Percentiles rank a stretch among this genome's conserved stretches.
phyloP scores from a whole-genome alignment of 2,888 invertebrate genomes.

The Choristoneura rosaceana region DNA sequence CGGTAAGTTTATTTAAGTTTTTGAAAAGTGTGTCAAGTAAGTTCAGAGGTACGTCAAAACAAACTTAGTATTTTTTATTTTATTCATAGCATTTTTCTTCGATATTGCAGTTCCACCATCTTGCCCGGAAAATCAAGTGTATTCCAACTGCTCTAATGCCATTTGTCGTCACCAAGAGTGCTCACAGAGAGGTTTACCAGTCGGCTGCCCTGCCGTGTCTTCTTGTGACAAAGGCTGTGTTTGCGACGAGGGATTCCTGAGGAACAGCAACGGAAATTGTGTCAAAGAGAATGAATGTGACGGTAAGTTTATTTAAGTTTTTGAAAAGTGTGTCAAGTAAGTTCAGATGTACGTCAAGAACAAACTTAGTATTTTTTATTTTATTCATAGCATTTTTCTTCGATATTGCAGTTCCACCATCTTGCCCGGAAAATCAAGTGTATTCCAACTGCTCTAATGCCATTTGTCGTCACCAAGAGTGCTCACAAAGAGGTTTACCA shows the following conservation, averaged over 20 bases:
- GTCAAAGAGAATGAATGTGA: not conserved
- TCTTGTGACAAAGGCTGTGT: not conserved
- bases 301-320: not conserved
- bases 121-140: not conserved
- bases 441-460: not conserved
- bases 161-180: not conserved
- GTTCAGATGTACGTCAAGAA: too few relatives aligned
- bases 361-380: too few relatives aligned
- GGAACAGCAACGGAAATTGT: not conserved
- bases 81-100: not conserved
- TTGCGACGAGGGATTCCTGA: not conserved
- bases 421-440: not conserved
- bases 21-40: too few relatives aligned
- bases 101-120: not conserved
- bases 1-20: too few relatives aligned
- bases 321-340: too few relatives aligned
- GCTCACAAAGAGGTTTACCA: too few relatives aligned
- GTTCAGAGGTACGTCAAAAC: too few relatives aligned
- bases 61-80: too few relatives aligned
- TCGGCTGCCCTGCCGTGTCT: not conserved
- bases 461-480: not conserved
- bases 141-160: not conserved
- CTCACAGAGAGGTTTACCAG: not conserved
- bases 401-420: not conserved
- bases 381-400: not conserved